These are phyloP conservation scores for Zootermopsis nevadensis DNA, from an alignment of 2,888 invertebrate species.

Conservation along the genomic window DNA sequence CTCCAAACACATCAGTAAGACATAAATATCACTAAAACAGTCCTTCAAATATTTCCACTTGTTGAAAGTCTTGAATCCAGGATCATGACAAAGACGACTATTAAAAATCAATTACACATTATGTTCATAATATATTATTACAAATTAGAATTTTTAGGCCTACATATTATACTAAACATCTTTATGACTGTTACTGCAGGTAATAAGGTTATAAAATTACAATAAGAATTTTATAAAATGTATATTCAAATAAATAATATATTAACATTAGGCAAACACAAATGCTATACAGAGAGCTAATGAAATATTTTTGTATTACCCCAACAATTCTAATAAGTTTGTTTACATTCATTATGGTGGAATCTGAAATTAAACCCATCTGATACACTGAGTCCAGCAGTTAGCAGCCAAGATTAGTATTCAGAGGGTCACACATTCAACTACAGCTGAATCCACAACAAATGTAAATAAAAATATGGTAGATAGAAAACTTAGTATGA, in stretches of 20 bases:
- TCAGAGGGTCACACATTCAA: too few relatives aligned
- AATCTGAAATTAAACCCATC: too few relatives aligned
- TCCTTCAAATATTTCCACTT: background rate
- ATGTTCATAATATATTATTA: background rate
- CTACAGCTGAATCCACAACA: too few relatives aligned
- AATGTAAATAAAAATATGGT: too few relatives aligned
- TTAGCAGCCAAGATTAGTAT: too few relatives aligned
- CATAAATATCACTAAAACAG: background rate
- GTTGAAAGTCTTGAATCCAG: background rate
- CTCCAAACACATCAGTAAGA: background rate
- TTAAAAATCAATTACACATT: background rate
- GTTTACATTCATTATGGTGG: too few relatives aligned
- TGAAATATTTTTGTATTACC: background rate
- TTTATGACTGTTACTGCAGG: background rate
- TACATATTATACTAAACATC: background rate
- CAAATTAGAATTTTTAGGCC: background rate
- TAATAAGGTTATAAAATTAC: background rate
- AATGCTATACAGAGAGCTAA: background rate
- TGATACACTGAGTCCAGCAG: too few relatives aligned
- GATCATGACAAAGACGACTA: background rate
- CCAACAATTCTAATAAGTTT: too few relatives aligned
- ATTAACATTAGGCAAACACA: background rate
- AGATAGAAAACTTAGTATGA: too few relatives aligned
- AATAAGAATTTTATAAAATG: background rate
- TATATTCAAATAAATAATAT: background rate